Evolutionary conservation across 1,140 invertebrate species (phyloP).

Genomic region (Heliconius eleuchia): DNA sequence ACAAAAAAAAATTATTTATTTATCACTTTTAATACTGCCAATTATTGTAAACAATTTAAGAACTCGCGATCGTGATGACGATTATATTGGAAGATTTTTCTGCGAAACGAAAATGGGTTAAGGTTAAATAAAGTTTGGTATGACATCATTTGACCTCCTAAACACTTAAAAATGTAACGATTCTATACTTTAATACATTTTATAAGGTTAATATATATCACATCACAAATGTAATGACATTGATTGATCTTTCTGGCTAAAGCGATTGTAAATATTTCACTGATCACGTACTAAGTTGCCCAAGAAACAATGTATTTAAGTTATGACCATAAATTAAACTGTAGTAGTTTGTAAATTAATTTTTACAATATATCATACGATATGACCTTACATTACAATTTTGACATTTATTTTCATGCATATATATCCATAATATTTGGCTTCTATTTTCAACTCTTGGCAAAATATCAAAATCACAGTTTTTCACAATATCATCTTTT

Average conservation of each 20-base stretch:
- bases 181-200: neutral
- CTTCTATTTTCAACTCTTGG: slow-evolving; percentile 44
- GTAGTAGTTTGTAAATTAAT: neutral
- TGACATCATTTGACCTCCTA: slow-evolving; percentile 20
- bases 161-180: slow-evolving; percentile 12
- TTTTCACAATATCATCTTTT: slow-evolving; percentile 8
- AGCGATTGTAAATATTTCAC: neutral
- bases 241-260: slow-evolving; percentile 6
- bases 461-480: slow-evolving; percentile 34
- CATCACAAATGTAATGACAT: neutral
- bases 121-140: slow-evolving; percentile 6
- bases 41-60: slow-evolving; percentile 5
- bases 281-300: neutral
- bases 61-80: neutral
- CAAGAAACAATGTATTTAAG: neutral
- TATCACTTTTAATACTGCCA: slow-evolving; percentile 19
- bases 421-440: slow-evolving; percentile 34
- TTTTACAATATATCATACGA: neutral
- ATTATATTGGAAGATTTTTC: slow-evolving; percentile 12
- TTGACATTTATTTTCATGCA: slow-evolving; percentile 16
- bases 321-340: neutral
- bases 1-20: no score
- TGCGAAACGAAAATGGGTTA: slow-evolving; percentile 3
- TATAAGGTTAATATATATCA: neutral
- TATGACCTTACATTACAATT: neutral